Conservation (phyloP, 2,113 vertebrate genomes). For the Bubo scandiacus region DNA sequence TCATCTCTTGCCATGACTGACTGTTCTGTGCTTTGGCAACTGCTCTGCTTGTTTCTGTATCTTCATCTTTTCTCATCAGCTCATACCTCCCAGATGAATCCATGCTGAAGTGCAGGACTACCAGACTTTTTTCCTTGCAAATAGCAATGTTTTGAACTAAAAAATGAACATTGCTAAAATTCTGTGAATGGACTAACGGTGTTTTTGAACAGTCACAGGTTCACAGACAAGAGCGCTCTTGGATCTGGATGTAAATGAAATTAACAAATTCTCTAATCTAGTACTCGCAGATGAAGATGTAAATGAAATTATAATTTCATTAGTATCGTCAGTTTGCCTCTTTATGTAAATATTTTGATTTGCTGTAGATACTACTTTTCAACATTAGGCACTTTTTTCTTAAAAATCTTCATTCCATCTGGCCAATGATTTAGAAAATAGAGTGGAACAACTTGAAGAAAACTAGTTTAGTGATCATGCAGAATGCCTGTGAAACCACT, state of each 20-base stretch:
- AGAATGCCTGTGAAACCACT: neutral
- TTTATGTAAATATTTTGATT: neutral
- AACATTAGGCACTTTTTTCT: neutral
- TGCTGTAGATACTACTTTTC: neutral
- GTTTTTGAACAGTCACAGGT: neutral
- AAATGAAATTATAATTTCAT: neutral
- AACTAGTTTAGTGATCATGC: neutral
- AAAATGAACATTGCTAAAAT: neutral
- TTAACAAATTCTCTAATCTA: neutral
- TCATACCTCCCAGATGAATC: neutral
- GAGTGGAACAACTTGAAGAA: neutral
- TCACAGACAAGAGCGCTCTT: fast-evolving
- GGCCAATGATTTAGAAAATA: neutral
- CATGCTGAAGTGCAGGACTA: neutral
- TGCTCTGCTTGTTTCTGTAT: neutral
- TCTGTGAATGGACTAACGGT: fast-evolving
- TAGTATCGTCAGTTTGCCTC: neutral
- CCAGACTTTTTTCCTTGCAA: neutral
- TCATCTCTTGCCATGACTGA: neutral
- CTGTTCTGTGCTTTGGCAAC: neutral
- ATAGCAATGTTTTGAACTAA: neutral
- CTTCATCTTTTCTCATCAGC: neutral
- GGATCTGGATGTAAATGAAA: neutral
- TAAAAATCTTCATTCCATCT: neutral
- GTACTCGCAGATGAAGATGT: neutral